Conservation (phyloP, 2,888 invertebrate genomes). For the Dasysyrphus albostriatus region DNA sequence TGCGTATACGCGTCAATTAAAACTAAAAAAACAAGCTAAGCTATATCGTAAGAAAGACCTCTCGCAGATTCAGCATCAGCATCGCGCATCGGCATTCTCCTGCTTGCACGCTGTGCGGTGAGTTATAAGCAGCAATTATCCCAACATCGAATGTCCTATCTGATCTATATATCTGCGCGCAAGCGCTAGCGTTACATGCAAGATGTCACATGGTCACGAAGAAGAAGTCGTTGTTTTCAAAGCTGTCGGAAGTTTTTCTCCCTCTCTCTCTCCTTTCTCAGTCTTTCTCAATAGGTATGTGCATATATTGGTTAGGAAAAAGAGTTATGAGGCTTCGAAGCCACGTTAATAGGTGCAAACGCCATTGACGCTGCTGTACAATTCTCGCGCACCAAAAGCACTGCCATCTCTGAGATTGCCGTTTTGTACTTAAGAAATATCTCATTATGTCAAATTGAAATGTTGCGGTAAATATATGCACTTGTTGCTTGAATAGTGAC, state of each 20-base stretch:
- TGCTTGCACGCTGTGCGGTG: slow-evolving; percentile 69
- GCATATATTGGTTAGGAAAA: slow-evolving; percentile 20
- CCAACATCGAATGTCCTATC: slow-evolving; percentile 75
- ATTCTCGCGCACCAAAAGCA: slow-evolving; percentile 34
- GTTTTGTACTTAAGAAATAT: slow-evolving; percentile 77
- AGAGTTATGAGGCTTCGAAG: slow-evolving; percentile 63
- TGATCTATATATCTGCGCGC: slow-evolving; percentile 75
- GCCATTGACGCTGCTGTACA: slow-evolving; percentile 63
- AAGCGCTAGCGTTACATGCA: slow-evolving; percentile 70
- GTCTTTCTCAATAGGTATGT: slow-evolving; percentile 18
- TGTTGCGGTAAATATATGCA: slow-evolving; percentile 81
- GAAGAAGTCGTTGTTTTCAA: slow-evolving; percentile 56
- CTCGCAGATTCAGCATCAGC: slow-evolving; percentile 18
- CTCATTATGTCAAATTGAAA: slow-evolving; percentile 84
- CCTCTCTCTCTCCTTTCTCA: slow-evolving; percentile 13
- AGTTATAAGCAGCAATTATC: slow-evolving; percentile 76
- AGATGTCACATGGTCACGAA: slow-evolving; percentile 75
- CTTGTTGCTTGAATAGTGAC: slow-evolving; percentile 68
- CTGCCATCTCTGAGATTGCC: slow-evolving; percentile 61
- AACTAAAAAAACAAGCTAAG: background rate
- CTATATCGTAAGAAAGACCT: slow-evolving; percentile 39
- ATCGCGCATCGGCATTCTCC: slow-evolving; percentile 1
- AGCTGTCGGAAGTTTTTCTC: slow-evolving; percentile 19
- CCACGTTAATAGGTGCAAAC: slow-evolving; percentile 63
- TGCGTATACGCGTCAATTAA: slow-evolving; percentile 59